A percentile compares a stretch with the other conserved stretches of the same genome.
These are phyloP conservation scores for Plagodis dolabraria DNA, from an alignment of 2,888 invertebrate genomes.

Conservation along the genomic window DNA sequence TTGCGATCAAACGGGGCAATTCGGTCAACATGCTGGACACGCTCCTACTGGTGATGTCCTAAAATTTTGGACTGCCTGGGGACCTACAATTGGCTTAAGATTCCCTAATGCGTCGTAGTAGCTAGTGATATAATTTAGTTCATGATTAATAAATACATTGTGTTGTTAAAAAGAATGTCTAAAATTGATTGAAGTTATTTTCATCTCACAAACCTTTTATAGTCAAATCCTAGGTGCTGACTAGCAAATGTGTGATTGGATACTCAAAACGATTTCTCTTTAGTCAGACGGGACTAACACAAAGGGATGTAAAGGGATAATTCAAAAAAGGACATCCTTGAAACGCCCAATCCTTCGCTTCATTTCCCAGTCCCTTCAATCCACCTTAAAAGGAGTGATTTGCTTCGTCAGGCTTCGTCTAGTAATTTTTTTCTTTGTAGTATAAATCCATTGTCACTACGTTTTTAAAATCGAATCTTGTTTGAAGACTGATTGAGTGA, in stretches of 20 bases:
- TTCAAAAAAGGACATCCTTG: slow-evolving; percentile 46
- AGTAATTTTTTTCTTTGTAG: slow-evolving; percentile 45
- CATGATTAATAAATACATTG: no score
- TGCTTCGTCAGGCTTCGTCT: slow-evolving; percentile 43
- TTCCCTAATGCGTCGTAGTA: no score
- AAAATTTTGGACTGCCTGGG: no score
- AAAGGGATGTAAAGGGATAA: slow-evolving; percentile 45
- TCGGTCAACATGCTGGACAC: no score
- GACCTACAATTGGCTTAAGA: no score
- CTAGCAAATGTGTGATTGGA: slow-evolving; percentile 39
- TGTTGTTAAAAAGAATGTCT: no score
- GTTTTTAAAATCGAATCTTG: slow-evolving; percentile 31
- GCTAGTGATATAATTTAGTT: no score
- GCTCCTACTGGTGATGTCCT: no score
- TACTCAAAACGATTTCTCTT: slow-evolving; percentile 38
- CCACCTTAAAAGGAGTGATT: slow-evolving; percentile 47
- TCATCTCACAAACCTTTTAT: slow-evolving; percentile 9
- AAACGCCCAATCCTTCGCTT: slow-evolving; percentile 48
- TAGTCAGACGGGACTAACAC: slow-evolving; percentile 37
- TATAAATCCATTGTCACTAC: slow-evolving; percentile 26
- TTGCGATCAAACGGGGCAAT: no score
- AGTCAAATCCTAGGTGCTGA: slow-evolving; percentile 25
- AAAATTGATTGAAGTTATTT: neutral
- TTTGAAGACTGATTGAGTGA: neutral
- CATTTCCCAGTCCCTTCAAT: slow-evolving; percentile 43